Conservation (phyloP, 2,113 vertebrate genomes). For the Amphiprion percula region DNA sequence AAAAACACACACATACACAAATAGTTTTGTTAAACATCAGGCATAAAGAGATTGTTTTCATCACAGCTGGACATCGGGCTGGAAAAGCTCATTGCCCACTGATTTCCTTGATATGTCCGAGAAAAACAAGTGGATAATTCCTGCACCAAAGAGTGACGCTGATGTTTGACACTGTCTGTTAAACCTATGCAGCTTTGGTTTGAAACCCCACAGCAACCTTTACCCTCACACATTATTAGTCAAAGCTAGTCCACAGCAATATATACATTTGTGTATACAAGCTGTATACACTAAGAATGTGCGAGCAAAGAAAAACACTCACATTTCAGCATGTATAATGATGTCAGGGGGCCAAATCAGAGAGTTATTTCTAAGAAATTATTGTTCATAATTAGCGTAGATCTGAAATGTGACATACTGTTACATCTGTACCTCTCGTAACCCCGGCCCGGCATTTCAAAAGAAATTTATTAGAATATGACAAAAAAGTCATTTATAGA, state of each 20-base stretch:
- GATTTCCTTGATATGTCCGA: constrained; percentile 48
- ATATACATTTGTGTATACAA: constrained; percentile 1
- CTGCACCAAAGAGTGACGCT: constrained; percentile 49
- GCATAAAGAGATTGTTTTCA: constrained; percentile 15
- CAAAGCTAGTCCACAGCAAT: neutral
- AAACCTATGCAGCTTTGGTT: constrained; percentile 1
- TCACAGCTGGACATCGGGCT: constrained; percentile 40
- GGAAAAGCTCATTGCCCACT: constrained; percentile 44
- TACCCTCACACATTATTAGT: neutral
- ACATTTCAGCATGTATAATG: neutral
- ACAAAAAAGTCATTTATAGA: neutral
- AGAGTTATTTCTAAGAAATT: neutral
- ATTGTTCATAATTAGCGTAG: too few species aligned
- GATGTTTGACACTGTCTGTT: constrained; percentile 47
- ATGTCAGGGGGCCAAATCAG: neutral
- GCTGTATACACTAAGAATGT: neutral
- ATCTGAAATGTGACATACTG: constrained; percentile 3
- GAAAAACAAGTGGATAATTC: constrained; percentile 67
- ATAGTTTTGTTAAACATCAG: constrained; percentile 20
- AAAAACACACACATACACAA: constrained; percentile 16
- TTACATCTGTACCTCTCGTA: neutral
- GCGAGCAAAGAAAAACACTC: neutral
- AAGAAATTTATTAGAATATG: neutral
- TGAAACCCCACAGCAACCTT: neutral
- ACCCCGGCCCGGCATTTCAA: neutral